Evolutionary conservation across 1,140 invertebrate genomes (phyloP), one percentile per base, ranked within the genome.

Genomic region (Bicyclus anynana): DNA sequence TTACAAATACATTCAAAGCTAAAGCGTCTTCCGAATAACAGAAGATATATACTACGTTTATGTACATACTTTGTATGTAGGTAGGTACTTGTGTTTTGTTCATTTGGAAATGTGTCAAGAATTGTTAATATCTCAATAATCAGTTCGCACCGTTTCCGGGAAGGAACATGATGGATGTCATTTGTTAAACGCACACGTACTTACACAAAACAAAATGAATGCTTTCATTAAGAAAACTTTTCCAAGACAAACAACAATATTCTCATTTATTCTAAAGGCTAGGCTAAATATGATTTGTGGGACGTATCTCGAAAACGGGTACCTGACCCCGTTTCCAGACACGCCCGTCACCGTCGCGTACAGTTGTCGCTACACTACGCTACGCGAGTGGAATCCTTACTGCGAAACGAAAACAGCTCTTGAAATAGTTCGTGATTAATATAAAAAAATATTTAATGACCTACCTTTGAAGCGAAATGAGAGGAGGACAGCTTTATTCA

Each of bases 251-350:
- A 72, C 51, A 66, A 67, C 53, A 66, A 64, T 56, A 65, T 37
- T 65, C 65, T 57, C 55, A 62, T 74, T 44, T 54, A 60, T 52
- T 40, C 50, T 26, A 53, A 53, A 58, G 37, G 54, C 58, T 62
- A 65, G 54, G 65, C 69, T 74, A 73, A 80, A 77, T 71, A 74
- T 77, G 67, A 76, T 80, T 77, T 74, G 73, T 77, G 62, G 70
- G 55, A 69, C 74, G 56, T 65, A 72, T 70, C 62, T 63, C 58
- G 58, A 62, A 65, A 63, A 63, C 52, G 54, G 23, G 29, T 27
- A 37, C 50, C 61, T 74, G 74, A 74, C 74, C 72, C 59, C 72
- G 66, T 67, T 77, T 73, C 70, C 52, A 70, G 66, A 64, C 76
- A 37, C 57, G 46, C 51, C 53, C 57, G 59, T 48, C 49, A 7